phyloP scores from a whole-genome alignment of 1,140 invertebrate species.

The Pissodes strobi region DNA sequence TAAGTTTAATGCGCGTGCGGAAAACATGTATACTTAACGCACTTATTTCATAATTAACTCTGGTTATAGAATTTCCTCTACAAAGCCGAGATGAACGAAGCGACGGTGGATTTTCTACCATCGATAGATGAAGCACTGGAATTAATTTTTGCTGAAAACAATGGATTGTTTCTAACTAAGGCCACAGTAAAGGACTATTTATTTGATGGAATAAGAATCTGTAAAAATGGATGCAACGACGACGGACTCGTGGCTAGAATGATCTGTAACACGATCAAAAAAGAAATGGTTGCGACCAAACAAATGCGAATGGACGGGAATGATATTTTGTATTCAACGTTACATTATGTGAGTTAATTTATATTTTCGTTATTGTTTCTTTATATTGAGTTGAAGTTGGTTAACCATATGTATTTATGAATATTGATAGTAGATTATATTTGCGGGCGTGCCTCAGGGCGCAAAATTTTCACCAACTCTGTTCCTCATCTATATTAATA shows the following conservation, averaged over 20 bases:
- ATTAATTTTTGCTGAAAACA: conserved; percentile 37
- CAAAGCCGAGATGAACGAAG: conserved; percentile 5
- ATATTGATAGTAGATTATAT: too few species aligned
- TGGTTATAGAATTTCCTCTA: conserved; percentile 26
- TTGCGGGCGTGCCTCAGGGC: too few species aligned
- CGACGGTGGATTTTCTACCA: conserved; percentile 16
- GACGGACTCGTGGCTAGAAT: conserved; percentile 35
- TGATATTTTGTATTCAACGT: conserved; percentile 37
- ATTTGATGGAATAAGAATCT: conserved; percentile 39
- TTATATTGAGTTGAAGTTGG: neutral
- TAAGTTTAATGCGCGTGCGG: too few species aligned
- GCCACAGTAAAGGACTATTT: conserved; percentile 40
- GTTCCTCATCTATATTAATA: too few species aligned
- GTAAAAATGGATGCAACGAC: conserved; percentile 35
- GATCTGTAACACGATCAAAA: conserved; percentile 37
- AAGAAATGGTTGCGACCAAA: conserved; percentile 21
- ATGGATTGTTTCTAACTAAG: conserved; percentile 38
- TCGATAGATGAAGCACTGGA: conserved; percentile 30
- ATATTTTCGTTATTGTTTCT: too few species aligned
- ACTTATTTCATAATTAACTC: too few species aligned
- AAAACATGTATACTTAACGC: too few species aligned
- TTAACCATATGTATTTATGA: too few species aligned
- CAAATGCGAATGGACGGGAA: conserved; percentile 35
- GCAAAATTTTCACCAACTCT: too few species aligned
- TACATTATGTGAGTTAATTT: conserved; percentile 40